A percentile compares a stretch with the other conserved stretches of the same genome.
phyloP scores from a whole-genome alignment of 1,140 invertebrate species.

The Acromyrmex heyeri region DNA sequence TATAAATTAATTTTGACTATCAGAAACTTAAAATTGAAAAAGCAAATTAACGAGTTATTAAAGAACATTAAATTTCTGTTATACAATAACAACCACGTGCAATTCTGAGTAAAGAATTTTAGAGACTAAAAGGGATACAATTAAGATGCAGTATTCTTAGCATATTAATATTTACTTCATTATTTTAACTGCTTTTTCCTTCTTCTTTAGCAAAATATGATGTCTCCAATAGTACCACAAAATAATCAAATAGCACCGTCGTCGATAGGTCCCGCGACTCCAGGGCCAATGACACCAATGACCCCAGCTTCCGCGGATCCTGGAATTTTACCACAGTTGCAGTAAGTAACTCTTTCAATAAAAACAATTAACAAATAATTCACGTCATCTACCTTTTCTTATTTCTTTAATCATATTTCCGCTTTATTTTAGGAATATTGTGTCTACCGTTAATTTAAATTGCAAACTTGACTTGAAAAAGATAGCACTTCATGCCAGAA shows the following conservation, averaged over 20 bases:
- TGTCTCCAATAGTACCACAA: slow-evolving; percentile 92
- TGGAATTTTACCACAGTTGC: slow-evolving; percentile 97
- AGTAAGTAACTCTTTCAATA: slow-evolving; percentile 89
- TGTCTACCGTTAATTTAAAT: slow-evolving; percentile 98
- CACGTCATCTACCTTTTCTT: background rate
- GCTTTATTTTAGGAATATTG: slow-evolving; percentile 93
- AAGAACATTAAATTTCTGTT: too few relatives aligned
- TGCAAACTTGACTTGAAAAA: slow-evolving; percentile 98
- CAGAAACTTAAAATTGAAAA: too few relatives aligned
- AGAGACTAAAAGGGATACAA: background rate
- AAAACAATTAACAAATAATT: background rate
- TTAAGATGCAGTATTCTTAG: background rate
- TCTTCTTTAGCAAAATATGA: slow-evolving; percentile 91
- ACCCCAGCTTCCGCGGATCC: slow-evolving; percentile 97
- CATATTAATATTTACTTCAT: slow-evolving; percentile 23
- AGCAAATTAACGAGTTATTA: too few relatives aligned
- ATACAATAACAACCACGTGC: too few relatives aligned
- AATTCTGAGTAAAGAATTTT: background rate
- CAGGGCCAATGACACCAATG: slow-evolving; percentile 96
- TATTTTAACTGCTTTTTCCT: slow-evolving; percentile 12
- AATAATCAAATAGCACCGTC: slow-evolving; percentile 87
- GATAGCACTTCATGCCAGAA: slow-evolving; percentile 99
- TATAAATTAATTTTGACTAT: too few relatives aligned
- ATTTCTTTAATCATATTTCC: slow-evolving; percentile 66
- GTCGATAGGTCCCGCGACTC: slow-evolving; percentile 91